Evolutionary conservation across 2,888 invertebrate species (phyloP).

Genomic region (Adineta ricciae): DNA sequence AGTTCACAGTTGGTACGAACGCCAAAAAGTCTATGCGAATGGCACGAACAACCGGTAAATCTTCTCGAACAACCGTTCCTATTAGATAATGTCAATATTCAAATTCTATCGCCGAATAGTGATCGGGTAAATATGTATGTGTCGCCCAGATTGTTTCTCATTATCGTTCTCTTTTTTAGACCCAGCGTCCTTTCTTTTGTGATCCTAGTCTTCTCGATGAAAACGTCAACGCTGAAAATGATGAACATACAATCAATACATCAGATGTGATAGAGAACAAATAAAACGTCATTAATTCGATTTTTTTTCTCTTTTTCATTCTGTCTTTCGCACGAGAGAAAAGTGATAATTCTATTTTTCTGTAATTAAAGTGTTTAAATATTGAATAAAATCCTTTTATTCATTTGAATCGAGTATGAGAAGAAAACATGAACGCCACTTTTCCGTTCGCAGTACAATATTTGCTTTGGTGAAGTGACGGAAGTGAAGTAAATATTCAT

Average conservation of each 20-base stretch:
- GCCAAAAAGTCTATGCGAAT: not conserved
- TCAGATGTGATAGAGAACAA: not conserved
- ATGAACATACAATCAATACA: not conserved
- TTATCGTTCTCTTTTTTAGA: not conserved
- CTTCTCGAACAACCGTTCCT: not conserved
- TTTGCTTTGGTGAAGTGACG: too few species aligned
- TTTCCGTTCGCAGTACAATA: too few species aligned
- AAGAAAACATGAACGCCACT: too few species aligned
- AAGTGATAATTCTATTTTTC: not conserved
- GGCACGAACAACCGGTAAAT: not conserved
- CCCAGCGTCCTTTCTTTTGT: not conserved
- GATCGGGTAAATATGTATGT: not conserved
- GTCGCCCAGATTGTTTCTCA: too few species aligned
- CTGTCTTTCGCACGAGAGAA: not conserved
- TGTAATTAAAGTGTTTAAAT: not conserved
- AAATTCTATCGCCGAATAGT: constrained; percentile 11
- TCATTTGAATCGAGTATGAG: not conserved
- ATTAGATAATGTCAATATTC: not conserved
- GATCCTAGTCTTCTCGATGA: not conserved
- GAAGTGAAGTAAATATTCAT: too few species aligned
- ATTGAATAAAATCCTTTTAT: not conserved
- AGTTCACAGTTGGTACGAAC: not conserved
- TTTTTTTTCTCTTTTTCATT: not conserved
- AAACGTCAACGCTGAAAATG: not conserved
- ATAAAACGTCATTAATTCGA: not conserved